A percentile compares a stretch with the other conserved stretches of the same genome.
Conservation (phyloP, 1,140 invertebrate genomes). For the Ladona fulva region DNA sequence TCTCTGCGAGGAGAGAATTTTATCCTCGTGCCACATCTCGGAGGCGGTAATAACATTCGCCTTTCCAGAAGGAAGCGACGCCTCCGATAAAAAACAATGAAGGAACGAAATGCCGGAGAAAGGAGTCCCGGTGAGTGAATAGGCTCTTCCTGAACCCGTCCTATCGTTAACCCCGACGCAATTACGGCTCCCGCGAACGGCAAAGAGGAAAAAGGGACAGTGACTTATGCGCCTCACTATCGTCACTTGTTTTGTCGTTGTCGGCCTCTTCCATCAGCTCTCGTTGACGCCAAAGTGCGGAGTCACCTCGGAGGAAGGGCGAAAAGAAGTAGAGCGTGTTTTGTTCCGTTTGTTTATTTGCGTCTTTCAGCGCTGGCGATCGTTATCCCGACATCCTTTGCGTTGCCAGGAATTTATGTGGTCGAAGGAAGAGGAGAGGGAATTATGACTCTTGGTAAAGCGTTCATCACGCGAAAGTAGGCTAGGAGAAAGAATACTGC, state of each 20-base stretch:
- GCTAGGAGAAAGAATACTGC: too few relatives aligned
- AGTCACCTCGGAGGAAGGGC: background rate
- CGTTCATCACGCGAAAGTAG: background rate
- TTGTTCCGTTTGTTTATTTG: background rate
- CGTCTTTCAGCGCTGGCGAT: background rate
- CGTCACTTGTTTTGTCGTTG: background rate
- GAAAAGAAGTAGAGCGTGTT: background rate
- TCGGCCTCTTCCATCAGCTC: background rate
- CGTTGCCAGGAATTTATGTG: background rate
- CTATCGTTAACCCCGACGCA: too few relatives aligned
- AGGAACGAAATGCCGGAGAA: too few relatives aligned
- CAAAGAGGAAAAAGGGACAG: background rate
- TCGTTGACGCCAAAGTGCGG: background rate
- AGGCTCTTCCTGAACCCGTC: too few relatives aligned
- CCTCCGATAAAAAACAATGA: too few relatives aligned
- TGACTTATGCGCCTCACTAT: background rate
- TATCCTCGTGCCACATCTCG: too few relatives aligned
- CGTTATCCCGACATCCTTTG: background rate
- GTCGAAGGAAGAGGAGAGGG: background rate
- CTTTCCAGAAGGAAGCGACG: too few relatives aligned
- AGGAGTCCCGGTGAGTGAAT: too few relatives aligned
- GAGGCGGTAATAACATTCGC: too few relatives aligned
- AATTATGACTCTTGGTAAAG: background rate
- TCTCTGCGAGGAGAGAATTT: too few relatives aligned
- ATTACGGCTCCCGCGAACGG: too few relatives aligned